Conservation (phyloP, 1,140 invertebrate species). For the Lepidurus couesii region DNA sequence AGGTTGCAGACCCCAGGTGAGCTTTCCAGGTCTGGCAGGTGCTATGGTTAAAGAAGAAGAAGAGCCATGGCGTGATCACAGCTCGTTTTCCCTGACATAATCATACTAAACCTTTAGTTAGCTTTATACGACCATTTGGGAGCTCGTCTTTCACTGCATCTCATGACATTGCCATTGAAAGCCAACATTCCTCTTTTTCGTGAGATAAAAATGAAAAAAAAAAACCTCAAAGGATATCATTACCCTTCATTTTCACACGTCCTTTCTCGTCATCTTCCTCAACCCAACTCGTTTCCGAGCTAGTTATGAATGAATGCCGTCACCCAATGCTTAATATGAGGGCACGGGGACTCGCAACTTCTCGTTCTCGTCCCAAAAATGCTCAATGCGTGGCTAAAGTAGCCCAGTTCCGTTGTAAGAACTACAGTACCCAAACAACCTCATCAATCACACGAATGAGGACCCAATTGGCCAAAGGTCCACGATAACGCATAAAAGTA, state of each 20-base stretch:
- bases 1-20: no score
- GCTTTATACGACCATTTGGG: neutral
- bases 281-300: neutral
- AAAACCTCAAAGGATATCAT: neutral
- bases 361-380: no score
- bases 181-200: neutral
- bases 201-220: slow-evolving; percentile 5
- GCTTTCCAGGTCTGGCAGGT: neutral
- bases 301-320: slow-evolving; percentile 10
- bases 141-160: slow-evolving; percentile 11
- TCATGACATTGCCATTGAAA: slow-evolving; percentile 19
- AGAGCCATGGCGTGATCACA: neutral
- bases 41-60: neutral
- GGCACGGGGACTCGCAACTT: no score
- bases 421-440: no score
- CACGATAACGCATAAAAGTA: neutral
- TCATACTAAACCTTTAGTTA: neutral
- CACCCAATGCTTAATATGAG: neutral
- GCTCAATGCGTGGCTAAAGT: no score
- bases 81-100: neutral
- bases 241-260: neutral
- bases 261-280: slow-evolving; percentile 13
- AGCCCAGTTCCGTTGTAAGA: no score
- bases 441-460: neutral
- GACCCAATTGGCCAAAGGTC: neutral